Base-by-base conservation (phyloP, 2,888 invertebrate species). In the Mayetiola destructor region DNA sequence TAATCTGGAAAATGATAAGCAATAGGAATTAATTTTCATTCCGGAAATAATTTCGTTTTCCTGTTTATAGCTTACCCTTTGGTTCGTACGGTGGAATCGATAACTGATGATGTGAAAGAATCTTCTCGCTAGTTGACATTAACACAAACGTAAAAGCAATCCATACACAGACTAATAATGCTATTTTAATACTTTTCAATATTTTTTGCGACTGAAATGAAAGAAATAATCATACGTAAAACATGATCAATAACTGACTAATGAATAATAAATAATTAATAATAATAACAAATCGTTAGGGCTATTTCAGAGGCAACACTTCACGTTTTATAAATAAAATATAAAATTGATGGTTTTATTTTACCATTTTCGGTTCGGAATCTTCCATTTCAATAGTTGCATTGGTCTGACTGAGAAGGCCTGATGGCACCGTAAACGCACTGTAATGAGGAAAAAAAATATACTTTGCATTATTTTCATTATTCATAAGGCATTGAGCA, bases 121-220 rank as follows among this genome's bases (percentile, higher is more conserved):
- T 76, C 64, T 78, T 82, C 63, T 85, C 86, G 60, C 77, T 80
- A 65, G 81, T 84, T 64, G 79, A 75, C 73, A 85, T 79, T 61
- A 88, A 76, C 9, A 80, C 76, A 4, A 77, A 74, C 0, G 85
- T 83, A 66, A 85, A 85, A 61, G 80, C 73, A 1, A 79, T 63
- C 87, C 87, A 87, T 55, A 80, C 76, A 0, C 73, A 71, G 2
- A 81, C 68, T 0, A 86, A 73, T 1, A 80, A 61, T 0, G 73
- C 67, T 64, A 84, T 77, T 63, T 72, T 72, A 16, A 69, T 63
- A 69, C 69, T 71, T 52, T 67, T 68, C 20, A 70, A 63, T 66
- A 66, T 67, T 59, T 67, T 67, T 59, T 65, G 66, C 21, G 64
- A 35, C 68, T 70, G 59, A 6, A 58, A 55, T 16, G 20, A 48